phyloP scores from a whole-genome alignment of 1,140 invertebrate genomes.

The Brachionus angularis region DNA sequence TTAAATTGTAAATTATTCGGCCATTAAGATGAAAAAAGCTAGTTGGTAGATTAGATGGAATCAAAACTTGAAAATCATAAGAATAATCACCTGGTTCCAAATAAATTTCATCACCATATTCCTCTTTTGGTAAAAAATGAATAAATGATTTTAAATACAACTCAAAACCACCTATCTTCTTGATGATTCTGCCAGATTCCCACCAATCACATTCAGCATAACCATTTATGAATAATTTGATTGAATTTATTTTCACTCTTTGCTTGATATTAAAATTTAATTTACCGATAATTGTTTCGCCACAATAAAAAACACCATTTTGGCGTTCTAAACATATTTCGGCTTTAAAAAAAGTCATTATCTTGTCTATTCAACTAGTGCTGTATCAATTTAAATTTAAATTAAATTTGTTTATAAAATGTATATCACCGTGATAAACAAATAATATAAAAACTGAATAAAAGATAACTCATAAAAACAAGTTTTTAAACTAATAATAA shows the following conservation, averaged over 20 bases:
- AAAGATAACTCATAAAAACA: neutral
- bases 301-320: neutral
- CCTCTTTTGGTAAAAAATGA: neutral
- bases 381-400: no score
- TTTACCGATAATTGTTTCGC: neutral
- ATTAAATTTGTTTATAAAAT: no score
- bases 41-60: neutral
- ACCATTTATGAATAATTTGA: neutral
- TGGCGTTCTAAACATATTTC: neutral
- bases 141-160: neutral
- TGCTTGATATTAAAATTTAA: slow-evolving; percentile 1
- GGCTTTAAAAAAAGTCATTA: no score
- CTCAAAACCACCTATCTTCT: neutral
- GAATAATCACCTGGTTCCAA: neutral
- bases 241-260: neutral
- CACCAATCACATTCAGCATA: neutral
- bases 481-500: neutral
- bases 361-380: no score
- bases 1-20: neutral
- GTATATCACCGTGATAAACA: no score
- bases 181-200: neutral
- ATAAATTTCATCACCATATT: neutral
- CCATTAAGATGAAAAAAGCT: neutral
- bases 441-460: no score
- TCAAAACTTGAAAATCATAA: neutral